phyloP scores from a whole-genome alignment of 2,113 vertebrate species.

The Vireo altiloquus region DNA sequence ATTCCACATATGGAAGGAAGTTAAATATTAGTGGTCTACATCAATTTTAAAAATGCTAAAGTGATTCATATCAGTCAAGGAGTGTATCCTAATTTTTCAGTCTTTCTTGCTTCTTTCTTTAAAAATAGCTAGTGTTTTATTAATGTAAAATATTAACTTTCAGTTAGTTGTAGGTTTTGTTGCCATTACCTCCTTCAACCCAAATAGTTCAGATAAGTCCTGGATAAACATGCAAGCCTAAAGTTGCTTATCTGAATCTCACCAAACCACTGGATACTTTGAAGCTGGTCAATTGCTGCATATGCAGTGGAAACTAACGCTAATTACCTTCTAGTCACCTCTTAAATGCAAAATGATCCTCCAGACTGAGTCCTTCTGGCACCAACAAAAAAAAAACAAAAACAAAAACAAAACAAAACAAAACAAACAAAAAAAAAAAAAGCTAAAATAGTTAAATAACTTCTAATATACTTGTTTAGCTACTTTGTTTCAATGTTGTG shows the following conservation, averaged over 20 bases:
- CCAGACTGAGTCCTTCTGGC: background rate
- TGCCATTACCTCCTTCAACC: background rate
- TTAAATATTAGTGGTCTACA: background rate
- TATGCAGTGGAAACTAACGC: background rate
- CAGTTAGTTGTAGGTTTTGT: constrained; percentile 10
- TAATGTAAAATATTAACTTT: constrained; percentile 57
- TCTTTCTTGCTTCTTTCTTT: constrained; percentile 8
- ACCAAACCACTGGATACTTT: constrained; percentile 24
- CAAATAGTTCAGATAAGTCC: constrained; percentile 45
- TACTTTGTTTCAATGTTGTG: background rate
- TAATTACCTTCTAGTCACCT: background rate
- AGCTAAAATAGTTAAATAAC: background rate
- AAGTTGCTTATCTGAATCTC: constrained; percentile 48
- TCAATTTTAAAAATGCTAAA: background rate
- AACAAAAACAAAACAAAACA: background rate
- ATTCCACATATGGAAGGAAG: background rate
- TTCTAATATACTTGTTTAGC: background rate
- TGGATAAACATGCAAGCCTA: constrained; percentile 2
- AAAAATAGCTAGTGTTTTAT: background rate
- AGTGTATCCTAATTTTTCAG: background rate
- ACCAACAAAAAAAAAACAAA: background rate
- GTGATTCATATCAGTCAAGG: background rate
- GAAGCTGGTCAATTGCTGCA: background rate
- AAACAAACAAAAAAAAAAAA: background rate
- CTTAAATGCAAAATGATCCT: background rate